phyloP scores from a whole-genome alignment of 2,888 invertebrate species.

The Torymus auratus region DNA sequence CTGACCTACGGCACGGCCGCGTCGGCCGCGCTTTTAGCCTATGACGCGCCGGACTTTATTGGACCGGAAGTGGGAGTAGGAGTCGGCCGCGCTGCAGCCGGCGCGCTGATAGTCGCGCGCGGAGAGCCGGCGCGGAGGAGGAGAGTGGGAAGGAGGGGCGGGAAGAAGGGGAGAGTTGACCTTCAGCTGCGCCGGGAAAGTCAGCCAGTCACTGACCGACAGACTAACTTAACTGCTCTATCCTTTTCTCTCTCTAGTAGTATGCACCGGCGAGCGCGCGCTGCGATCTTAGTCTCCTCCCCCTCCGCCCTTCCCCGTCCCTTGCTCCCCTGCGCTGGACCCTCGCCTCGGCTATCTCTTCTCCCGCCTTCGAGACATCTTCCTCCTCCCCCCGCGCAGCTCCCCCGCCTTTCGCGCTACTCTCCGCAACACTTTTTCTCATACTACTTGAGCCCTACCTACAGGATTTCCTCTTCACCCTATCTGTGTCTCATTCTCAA shows the following conservation, averaged over 20 bases:
- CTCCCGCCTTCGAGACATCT: not conserved
- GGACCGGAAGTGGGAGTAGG: too few relatives aligned
- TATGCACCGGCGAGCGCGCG: too few relatives aligned
- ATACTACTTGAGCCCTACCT: constrained; percentile 20
- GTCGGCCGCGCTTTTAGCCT: too few relatives aligned
- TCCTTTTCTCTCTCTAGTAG: constrained; percentile 59
- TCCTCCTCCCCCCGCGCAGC: not conserved
- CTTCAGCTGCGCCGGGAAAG: constrained; percentile 76
- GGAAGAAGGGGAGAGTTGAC: constrained; percentile 73
- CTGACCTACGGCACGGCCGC: constrained; percentile 3
- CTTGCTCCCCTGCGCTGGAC: constrained; percentile 13
- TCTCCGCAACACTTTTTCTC: not conserved
- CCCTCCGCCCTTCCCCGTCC: constrained; percentile 22
- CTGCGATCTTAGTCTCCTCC: not conserved
- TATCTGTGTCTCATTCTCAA: not conserved
- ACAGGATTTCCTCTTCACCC: constrained; percentile 44
- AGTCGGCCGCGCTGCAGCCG: too few relatives aligned
- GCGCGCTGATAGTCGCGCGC: constrained; percentile 6
- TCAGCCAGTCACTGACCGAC: constrained; percentile 77
- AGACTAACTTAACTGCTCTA: constrained; percentile 74
- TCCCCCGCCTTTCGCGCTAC: not conserved
- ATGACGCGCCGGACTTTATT: too few relatives aligned
- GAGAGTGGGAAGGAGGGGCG: constrained; percentile 53
- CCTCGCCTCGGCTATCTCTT: not conserved
- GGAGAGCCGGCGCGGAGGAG: constrained; percentile 54